These are phyloP conservation scores for Alca torda DNA, from an alignment of 2,797 vertebrate species.

Conservation along the genomic window DNA sequence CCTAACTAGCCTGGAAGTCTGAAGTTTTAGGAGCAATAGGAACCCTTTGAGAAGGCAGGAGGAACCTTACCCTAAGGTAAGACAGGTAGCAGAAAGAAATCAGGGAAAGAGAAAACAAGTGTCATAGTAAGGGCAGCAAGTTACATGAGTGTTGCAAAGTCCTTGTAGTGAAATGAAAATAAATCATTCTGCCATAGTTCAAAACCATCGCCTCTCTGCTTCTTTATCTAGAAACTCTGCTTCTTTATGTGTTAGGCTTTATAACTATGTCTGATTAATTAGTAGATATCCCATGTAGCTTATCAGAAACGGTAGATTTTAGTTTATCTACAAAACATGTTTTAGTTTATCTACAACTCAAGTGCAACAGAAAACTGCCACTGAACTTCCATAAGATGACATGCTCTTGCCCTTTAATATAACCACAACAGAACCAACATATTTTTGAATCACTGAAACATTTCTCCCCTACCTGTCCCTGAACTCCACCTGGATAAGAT, in stretches of 20 bases:
- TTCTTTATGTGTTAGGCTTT: background rate
- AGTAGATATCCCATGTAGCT: background rate
- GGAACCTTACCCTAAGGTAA: background rate
- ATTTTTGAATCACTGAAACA: background rate
- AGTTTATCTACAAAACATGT: background rate
- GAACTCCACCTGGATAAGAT: background rate
- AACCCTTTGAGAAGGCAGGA: background rate
- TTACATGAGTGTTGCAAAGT: background rate
- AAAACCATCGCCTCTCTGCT: background rate
- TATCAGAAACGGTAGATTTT: background rate
- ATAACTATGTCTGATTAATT: background rate
- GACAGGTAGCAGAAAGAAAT: background rate
- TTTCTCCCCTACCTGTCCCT: background rate
- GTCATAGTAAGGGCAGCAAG: background rate
- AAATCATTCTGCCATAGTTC: background rate
- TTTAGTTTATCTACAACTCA: background rate
- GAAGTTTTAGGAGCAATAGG: background rate
- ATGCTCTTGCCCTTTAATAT: background rate
- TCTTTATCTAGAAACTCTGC: background rate
- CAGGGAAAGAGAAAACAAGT: background rate
- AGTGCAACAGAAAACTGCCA: background rate
- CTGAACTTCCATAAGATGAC: background rate
- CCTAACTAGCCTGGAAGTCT: background rate
- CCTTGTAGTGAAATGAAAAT: background rate
- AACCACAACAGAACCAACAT: background rate